Conservation (phyloP, 1,140 invertebrate species). For the Drosophila oshimai region DNA sequence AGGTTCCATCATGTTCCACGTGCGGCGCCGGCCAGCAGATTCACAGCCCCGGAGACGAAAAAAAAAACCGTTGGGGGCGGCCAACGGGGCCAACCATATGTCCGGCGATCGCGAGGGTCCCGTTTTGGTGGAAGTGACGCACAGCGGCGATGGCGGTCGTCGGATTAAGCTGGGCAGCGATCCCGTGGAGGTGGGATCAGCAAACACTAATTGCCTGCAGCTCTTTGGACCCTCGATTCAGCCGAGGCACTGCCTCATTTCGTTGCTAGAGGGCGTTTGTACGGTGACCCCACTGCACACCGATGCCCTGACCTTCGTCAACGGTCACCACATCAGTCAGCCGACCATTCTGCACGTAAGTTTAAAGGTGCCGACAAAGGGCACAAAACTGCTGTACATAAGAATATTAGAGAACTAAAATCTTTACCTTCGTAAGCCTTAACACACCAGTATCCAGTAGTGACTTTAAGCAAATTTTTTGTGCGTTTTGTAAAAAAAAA, state of each 20-base stretch:
- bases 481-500: too few relatives aligned
- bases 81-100: conserved; percentile 83
- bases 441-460: too few relatives aligned
- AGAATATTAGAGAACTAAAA: too few relatives aligned
- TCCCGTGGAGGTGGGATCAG: conserved; percentile 87
- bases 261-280: conserved; percentile 94
- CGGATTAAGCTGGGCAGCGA: conserved; percentile 85
- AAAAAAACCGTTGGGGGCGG: conserved; percentile 90
- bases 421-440: too few relatives aligned
- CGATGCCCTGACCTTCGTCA: conserved; percentile 96
- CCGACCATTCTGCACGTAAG: conserved; percentile 94
- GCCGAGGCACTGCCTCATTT: conserved; percentile 96
- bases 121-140: conserved; percentile 85
- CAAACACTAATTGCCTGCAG: conserved; percentile 86
- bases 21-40: conserved; percentile 93
- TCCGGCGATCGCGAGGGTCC: conserved; percentile 83
- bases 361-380: neutral
- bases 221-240: conserved; percentile 92
- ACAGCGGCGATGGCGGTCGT: conserved; percentile 86
- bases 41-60: conserved; percentile 94
- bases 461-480: too few relatives aligned
- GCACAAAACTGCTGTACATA: neutral
- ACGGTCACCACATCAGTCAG: conserved; percentile 95
- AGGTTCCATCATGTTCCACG: conserved; percentile 98
- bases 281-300: conserved; percentile 96